A percentile compares a stretch with the other conserved stretches of the same genome.
These are phyloP conservation scores for Oreohelix idahoensis DNA, from an alignment of 1,140 invertebrate species.

Conservation along the genomic window DNA sequence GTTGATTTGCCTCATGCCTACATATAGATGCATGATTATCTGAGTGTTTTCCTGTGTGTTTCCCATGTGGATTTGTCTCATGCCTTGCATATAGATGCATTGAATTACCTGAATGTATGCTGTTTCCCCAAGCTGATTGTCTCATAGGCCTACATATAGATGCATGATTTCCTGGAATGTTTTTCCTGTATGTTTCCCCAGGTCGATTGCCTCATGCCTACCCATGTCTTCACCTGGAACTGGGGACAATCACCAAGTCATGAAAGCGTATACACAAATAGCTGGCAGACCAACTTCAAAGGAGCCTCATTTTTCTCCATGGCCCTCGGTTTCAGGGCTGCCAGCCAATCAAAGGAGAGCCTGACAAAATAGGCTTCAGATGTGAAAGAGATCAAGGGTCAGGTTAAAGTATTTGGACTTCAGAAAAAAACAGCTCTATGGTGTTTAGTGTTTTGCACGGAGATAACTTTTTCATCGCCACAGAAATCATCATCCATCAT, in stretches of 20 bases:
- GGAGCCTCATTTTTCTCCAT: slow-evolving; percentile 50
- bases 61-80: too few species aligned
- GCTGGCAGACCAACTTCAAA: slow-evolving; percentile 54
- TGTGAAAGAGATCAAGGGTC: not conserved
- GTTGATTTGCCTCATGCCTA: too few species aligned
- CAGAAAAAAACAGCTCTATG: too few species aligned
- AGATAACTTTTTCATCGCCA: too few species aligned
- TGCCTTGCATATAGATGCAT: too few species aligned
- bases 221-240: slow-evolving; percentile 59
- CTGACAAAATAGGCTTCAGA: not conserved
- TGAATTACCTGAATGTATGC: too few species aligned
- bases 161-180: too few species aligned
- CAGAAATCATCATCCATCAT: too few species aligned
- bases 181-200: slow-evolving; percentile 27
- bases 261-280: slow-evolving; percentile 52
- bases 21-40: too few species aligned
- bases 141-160: slow-evolving; percentile 55
- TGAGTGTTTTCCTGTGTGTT: too few species aligned
- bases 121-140: slow-evolving; percentile 48
- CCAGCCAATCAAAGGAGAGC: slow-evolving; percentile 13
- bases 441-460: too few species aligned
- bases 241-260: slow-evolving; percentile 43
- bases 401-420: too few species aligned
- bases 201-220: slow-evolving; percentile 54
- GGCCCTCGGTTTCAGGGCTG: slow-evolving; percentile 47